Evolutionary conservation across 2,113 vertebrate species (phyloP).

Genomic region (Vulpes vulpes): DNA sequence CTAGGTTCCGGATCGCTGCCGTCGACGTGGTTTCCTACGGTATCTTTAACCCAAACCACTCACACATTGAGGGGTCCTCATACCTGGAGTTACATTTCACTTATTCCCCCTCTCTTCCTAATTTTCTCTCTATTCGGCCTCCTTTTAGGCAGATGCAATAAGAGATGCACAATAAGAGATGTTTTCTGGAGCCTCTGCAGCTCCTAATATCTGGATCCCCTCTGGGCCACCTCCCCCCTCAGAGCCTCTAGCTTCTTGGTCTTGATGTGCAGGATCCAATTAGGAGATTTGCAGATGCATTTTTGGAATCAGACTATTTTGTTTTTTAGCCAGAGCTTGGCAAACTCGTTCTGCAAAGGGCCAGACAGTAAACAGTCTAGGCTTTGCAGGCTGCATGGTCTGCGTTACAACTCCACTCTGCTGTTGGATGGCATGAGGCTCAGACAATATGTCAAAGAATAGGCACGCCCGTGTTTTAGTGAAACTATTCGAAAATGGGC

Average conservation of each 20-base stretch:
- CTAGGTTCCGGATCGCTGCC: background rate
- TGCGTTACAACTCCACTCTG: background rate
- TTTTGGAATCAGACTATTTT: background rate
- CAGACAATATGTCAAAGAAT: rapidly evolving
- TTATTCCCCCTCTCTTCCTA: background rate
- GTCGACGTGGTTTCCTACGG: background rate
- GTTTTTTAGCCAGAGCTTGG: background rate
- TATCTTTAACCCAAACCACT: background rate
- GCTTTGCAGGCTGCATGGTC: rapidly evolving
- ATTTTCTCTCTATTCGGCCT: background rate
- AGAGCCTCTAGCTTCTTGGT: no score
- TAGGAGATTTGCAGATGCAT: background rate
- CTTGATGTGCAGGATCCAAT: no score
- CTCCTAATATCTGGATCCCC: background rate
- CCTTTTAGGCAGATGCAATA: background rate
- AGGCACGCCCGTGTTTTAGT: background rate
- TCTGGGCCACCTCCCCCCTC: background rate
- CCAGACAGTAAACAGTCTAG: background rate
- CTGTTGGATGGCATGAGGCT: rapidly evolving
- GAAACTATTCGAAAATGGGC: background rate
- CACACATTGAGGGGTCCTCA: rapidly evolving
- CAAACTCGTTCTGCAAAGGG: background rate
- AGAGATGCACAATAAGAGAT: background rate
- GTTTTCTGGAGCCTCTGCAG: background rate
- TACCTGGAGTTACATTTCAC: background rate